phyloP scores from a whole-genome alignment of 2,113 vertebrate species.

The Chlamydotis undulata region DNA sequence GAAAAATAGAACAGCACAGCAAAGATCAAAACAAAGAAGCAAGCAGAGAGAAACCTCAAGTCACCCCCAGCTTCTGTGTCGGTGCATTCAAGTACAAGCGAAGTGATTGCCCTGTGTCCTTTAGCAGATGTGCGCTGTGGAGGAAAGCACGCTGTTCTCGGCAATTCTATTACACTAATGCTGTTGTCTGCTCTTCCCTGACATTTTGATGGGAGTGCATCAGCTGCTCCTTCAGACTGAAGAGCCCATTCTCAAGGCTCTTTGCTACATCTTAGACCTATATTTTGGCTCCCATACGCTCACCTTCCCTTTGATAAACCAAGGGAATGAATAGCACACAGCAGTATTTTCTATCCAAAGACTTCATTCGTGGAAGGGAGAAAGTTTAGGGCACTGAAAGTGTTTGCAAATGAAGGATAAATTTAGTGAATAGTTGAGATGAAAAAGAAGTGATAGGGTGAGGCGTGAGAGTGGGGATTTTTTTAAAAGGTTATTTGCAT shows the following conservation, averaged over 20 bases:
- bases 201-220: background rate
- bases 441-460: background rate
- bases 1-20: background rate
- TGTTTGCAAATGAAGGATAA: background rate
- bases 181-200: background rate
- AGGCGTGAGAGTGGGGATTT: background rate
- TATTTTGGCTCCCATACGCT: background rate
- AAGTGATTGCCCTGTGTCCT: background rate
- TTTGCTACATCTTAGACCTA: background rate
- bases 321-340: background rate
- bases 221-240: conserved; percentile 9
- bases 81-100: background rate
- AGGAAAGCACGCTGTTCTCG: background rate
- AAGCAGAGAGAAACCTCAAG: background rate
- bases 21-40: background rate
- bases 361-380: background rate
- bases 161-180: background rate
- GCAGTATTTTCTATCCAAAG: background rate
- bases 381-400: background rate
- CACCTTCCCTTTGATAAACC: background rate
- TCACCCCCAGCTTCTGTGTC: background rate
- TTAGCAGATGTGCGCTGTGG: conserved; percentile 1
- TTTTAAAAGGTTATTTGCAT: background rate
- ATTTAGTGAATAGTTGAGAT: background rate
- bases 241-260: background rate